Conservation (phyloP, 2,888 invertebrate genomes). For the Osmoderma eremita region DNA sequence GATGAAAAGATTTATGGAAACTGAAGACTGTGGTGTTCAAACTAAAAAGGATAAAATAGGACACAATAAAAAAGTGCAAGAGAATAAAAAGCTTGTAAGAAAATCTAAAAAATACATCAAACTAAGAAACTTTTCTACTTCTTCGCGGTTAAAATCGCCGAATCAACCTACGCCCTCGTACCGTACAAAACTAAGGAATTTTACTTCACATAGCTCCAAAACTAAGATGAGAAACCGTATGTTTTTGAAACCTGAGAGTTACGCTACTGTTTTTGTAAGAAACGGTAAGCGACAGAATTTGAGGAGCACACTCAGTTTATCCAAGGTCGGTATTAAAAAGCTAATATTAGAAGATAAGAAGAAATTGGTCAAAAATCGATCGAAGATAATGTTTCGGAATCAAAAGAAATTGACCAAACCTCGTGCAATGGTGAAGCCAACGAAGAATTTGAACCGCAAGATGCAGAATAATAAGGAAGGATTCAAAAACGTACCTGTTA, state of each 20-base stretch:
- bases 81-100: not conserved
- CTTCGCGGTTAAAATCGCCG: not conserved
- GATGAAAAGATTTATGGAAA: constrained; percentile 19
- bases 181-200: not conserved
- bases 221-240: not conserved
- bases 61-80: not conserved
- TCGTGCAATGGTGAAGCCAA: not conserved
- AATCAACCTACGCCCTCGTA: not conserved
- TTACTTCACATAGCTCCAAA: not conserved
- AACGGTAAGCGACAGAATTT: not conserved
- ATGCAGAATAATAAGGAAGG: not conserved
- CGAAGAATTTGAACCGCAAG: not conserved
- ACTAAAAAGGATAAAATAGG: not conserved
- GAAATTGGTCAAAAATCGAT: constrained; percentile 12
- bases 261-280: not conserved
- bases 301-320: constrained; percentile 30
- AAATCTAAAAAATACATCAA: not conserved
- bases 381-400: not conserved
- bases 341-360: constrained; percentile 40
- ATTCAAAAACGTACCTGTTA: not conserved
- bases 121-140: not conserved
- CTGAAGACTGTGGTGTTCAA: not conserved
- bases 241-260: not conserved
- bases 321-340: constrained; percentile 39
- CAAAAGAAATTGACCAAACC: constrained; percentile 4